A percentile compares a stretch with the other conserved stretches of the same genome.
phyloP scores from a whole-genome alignment of 2,888 invertebrate species.

The Heteropelma amictum region DNA sequence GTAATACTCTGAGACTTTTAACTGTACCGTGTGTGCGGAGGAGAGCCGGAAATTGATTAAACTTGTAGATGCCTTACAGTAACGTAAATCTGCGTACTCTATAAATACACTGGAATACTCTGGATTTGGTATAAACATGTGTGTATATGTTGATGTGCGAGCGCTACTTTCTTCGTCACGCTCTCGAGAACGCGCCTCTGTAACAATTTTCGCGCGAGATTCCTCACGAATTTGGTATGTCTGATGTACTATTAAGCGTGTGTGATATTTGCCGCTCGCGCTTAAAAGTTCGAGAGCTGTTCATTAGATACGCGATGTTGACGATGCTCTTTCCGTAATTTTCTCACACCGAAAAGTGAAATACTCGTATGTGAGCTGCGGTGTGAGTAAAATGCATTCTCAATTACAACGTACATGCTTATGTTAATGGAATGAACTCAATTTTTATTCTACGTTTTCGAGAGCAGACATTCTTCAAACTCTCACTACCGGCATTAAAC shows the following conservation, averaged over 20 bases:
- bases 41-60: constrained; percentile 37
- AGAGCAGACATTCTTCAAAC: no score
- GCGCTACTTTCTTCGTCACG: constrained; percentile 56
- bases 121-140: background rate
- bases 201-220: constrained; percentile 51
- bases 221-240: constrained; percentile 35
- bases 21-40: background rate
- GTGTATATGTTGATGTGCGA: constrained; percentile 6
- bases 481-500: no score
- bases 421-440: no score
- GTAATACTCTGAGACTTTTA: background rate
- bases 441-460: no score
- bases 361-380: no score
- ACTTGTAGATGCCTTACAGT: constrained; percentile 16
- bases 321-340: constrained; percentile 1
- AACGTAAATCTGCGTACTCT: background rate
- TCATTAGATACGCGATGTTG: constrained; percentile 33
- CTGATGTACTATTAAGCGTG: background rate
- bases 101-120: background rate
- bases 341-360: background rate
- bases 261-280: background rate
- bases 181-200: constrained; percentile 51
- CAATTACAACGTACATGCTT: no score
- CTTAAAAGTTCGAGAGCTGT: constrained; percentile 1
- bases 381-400: no score